Base-by-base conservation (phyloP, 2,888 invertebrate species). In the Rhimphoctona megacephalus region DNA sequence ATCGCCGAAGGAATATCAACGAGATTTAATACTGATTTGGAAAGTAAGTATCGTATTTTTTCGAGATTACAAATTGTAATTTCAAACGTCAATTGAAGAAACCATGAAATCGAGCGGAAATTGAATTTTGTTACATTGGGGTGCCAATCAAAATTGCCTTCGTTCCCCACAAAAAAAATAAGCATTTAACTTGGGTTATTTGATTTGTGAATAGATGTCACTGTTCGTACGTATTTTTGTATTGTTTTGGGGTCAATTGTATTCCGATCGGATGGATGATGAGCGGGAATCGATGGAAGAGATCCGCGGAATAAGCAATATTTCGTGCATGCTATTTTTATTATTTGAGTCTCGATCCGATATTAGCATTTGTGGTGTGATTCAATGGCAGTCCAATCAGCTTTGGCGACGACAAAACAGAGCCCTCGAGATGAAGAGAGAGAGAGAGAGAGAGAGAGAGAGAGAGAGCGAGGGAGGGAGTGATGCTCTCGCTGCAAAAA, bases 351-450 rank as follows among this genome's bases (percentile, higher is more conserved):
- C 52, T 57, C 67, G 69, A 30, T 30, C 64, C 64, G 43, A 73
- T 36, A 76, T 78, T 77, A 78, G 84, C 78, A 87, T 85, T 85
- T 78, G 73, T 43, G 70, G 86, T 76, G 79, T 81, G 88, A 85
- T 83, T 90, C 87, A 86, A 87, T 88, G 89, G 89, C 88, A 91
- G 90, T 91, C 91, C 91, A 92, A 92, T 92, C 91, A 91, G 90
- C 90, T 90, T 89, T 90, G 90, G 54, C 91, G 88, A 90, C 89
- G 90, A 90, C 85, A 79, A 57, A 74, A 70, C 43, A 74, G 78
- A 73, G 82, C 39, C 70, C 70, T 46, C 30, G 52, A 17, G 46
- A 39, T 73, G 14, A 36, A 36, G 30, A 46, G 49, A n/a, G 66
- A 77, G 46, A 36, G 11, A 69, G 43, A 36, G 25, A 30, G 22